Evolutionary conservation across 1,140 invertebrate genomes (phyloP).

Genomic region (Drosophila baimaii): DNA sequence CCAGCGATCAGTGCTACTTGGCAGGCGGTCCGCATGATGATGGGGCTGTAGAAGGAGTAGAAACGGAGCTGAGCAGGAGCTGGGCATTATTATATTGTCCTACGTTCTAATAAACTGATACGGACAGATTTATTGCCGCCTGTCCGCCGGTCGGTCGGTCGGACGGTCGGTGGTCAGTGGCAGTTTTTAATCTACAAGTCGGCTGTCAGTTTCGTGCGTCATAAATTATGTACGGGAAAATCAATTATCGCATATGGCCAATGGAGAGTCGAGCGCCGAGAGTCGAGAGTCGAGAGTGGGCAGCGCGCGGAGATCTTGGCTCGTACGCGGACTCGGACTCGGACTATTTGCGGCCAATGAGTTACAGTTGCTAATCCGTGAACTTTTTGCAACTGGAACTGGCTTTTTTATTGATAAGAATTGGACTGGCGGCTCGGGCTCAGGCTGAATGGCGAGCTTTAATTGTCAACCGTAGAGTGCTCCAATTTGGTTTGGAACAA

Average conservation of each 20-base stretch:
- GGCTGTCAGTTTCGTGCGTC: slow-evolving; percentile 77
- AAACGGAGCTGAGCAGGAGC: slow-evolving; percentile 31
- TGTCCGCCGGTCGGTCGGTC: slow-evolving; percentile 53
- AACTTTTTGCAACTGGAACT: slow-evolving; percentile 64
- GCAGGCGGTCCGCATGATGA: slow-evolving; percentile 66
- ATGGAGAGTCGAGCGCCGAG: slow-evolving; percentile 17
- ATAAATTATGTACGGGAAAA: slow-evolving; percentile 83
- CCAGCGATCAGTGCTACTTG: slow-evolving; percentile 49
- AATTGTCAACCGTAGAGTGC: slow-evolving; percentile 56
- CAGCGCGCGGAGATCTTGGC: background rate
- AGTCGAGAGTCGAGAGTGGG: slow-evolving; percentile 34
- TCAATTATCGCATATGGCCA: slow-evolving; percentile 77
- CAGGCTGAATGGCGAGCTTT: slow-evolving; percentile 39
- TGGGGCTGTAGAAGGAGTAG: slow-evolving; percentile 20
- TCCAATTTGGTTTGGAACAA: slow-evolving; percentile 55
- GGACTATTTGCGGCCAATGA: slow-evolving; percentile 24
- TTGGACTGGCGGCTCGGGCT: slow-evolving; percentile 45
- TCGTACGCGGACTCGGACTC: slow-evolving; percentile 8
- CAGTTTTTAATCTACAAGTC: slow-evolving; percentile 74
- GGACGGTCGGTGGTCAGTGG: slow-evolving; percentile 48
- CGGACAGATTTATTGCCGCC: slow-evolving; percentile 70
- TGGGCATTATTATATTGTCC: slow-evolving; percentile 54
- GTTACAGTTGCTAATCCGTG: slow-evolving; percentile 61
- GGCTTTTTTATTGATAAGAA: slow-evolving; percentile 71
- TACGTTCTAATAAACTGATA: slow-evolving; percentile 68